Evolutionary conservation across 1,140 invertebrate genomes (phyloP), one percentile per base, ranked within the genome.

Genomic region (Anagrus nilaparvatae): DNA sequence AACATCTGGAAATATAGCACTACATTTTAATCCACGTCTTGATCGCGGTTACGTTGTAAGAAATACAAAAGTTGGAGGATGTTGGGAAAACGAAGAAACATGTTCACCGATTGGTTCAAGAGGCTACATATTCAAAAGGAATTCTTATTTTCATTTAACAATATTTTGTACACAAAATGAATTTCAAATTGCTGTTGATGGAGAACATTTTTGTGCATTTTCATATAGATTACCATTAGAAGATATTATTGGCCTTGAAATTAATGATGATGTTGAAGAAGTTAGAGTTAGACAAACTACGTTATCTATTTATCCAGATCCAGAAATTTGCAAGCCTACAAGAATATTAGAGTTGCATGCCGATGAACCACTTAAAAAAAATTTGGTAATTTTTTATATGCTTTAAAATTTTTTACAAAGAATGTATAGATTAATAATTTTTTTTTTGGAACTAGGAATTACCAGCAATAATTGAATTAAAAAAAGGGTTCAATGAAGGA

Each of bases 1-100:
- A 25, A 52, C 58, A 21, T 43, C 61, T 2, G 63, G 63, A 27
- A 83, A 87, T 54, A 73, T 87, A 30, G 84, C 81, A 0, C 67
- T 91, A 13, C 87, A 91, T 60, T 75, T 92, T 30, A 89, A 87
- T 63, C 79, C 81, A 3, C 75, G 82, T 14, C 57, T 85, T 36
- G 77, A 78, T 13, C 76, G 82, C 46, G 73, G 75, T 27, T 79
- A 82, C 47, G 75, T 89, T n/a, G 85, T 90, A 2, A 67, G 87
- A 29, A 92, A 91, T 55, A 65, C 71, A 4, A 73, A 75, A 31
- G 50, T 73, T 4, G 61, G 65, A 34, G 72, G 74, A 12, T 51
- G 51, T 5, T 88, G 84, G 84, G 80, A 81, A 1, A 52, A 65
- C 3, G 84, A 87, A 54, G 84, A 87, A 56, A 75, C 75, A 19